Conservation (phyloP, 2,888 invertebrate species). For the Eremobia ochroleuca region DNA sequence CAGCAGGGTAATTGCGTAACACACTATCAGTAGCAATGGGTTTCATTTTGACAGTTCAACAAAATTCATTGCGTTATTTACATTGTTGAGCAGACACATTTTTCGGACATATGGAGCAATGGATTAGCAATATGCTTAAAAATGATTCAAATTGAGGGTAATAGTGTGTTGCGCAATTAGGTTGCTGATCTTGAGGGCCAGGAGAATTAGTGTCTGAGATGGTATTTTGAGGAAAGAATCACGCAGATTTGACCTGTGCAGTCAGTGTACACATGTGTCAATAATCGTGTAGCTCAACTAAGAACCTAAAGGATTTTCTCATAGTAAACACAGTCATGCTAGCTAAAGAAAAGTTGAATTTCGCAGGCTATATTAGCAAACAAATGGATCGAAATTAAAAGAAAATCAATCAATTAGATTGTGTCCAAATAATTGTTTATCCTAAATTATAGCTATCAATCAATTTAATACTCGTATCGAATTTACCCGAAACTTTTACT, state of each 20-base stretch:
- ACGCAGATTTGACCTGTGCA: background rate
- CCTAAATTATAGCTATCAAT: conserved; percentile 27
- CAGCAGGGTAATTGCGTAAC: too few species aligned
- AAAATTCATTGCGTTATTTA: too few species aligned
- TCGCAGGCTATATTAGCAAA: background rate
- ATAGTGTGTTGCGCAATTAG: too few species aligned
- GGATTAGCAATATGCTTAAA: too few species aligned
- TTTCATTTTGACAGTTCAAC: too few species aligned
- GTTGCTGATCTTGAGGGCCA: too few species aligned
- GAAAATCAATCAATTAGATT: conserved; percentile 35
- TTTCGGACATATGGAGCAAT: too few species aligned
- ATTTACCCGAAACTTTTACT: conserved; percentile 4
- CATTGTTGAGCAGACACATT: too few species aligned
- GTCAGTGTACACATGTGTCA: background rate
- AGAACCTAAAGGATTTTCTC: background rate
- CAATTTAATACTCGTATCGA: conserved; percentile 7
- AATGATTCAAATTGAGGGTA: too few species aligned
- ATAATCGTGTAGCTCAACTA: background rate
- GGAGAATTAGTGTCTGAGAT: background rate
- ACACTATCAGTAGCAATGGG: too few species aligned
- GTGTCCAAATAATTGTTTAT: conserved; percentile 20
- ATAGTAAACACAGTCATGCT: background rate
- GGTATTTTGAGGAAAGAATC: background rate
- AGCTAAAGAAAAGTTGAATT: background rate
- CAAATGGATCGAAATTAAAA: conserved; percentile 12